These are phyloP conservation scores for Eclectus roratus DNA, from an alignment of 2,113 vertebrate species.

Conservation along the genomic window DNA sequence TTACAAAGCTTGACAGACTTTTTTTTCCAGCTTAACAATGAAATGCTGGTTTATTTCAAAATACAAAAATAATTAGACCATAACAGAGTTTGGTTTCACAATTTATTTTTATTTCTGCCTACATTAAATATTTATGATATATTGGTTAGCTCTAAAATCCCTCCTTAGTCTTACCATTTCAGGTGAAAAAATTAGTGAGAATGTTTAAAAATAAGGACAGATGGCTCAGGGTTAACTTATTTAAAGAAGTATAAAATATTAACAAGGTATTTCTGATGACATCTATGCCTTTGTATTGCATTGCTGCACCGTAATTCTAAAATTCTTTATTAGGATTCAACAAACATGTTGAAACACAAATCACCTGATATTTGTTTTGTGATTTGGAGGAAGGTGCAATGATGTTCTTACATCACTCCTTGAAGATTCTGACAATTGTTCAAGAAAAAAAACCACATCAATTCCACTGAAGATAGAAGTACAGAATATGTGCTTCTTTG, in stretches of 20 bases:
- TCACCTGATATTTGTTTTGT: neutral
- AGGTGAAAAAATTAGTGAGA: neutral
- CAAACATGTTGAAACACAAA: neutral
- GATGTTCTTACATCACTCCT: neutral
- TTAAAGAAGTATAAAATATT: neutral
- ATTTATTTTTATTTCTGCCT: neutral
- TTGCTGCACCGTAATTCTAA: neutral
- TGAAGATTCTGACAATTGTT: neutral
- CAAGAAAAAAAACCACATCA: neutral
- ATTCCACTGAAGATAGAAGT: neutral
- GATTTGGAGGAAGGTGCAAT: neutral
- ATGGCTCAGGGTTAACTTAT: neutral
- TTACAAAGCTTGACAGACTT: neutral
- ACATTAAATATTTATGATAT: neutral
- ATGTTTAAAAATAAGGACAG: neutral
- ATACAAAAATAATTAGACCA: neutral
- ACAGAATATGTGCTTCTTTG: neutral
- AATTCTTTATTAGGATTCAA: neutral
- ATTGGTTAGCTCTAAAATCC: neutral
- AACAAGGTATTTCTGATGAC: neutral
- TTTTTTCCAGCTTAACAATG: neutral
- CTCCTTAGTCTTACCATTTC: neutral
- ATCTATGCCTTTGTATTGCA: neutral
- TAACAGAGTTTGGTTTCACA: neutral
- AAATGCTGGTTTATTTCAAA: neutral